phyloP scores from a whole-genome alignment of 2,888 invertebrate species.

The Therioaphis trifolii region DNA sequence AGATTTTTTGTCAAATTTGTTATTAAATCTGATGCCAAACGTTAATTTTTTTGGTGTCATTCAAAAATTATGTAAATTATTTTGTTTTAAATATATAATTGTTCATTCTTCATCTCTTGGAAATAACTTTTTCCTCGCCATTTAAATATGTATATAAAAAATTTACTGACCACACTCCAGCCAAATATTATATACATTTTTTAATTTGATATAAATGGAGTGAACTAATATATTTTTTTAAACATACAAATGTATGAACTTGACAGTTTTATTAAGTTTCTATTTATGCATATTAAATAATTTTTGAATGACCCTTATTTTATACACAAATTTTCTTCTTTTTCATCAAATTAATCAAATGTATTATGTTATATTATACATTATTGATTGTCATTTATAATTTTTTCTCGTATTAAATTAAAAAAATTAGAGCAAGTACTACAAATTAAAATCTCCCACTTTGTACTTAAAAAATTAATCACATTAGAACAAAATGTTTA shows the following conservation, averaged over 20 bases:
- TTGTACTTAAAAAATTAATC: conserved; percentile 54
- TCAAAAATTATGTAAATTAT: conserved; percentile 58
- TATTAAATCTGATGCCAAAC: conserved; percentile 58
- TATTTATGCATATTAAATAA: conserved; percentile 45
- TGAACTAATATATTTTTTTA: conserved; percentile 47
- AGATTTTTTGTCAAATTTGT: conserved; percentile 48
- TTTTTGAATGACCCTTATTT: conserved; percentile 59
- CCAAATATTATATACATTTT: conserved; percentile 23
- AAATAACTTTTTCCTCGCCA: conserved; percentile 13
- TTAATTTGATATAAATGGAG: conserved; percentile 29
- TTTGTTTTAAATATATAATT: conserved; percentile 41
- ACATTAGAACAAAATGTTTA: conserved; percentile 49
- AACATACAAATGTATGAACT: conserved; percentile 27
- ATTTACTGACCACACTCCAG: background rate
- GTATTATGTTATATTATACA: conserved; percentile 24
- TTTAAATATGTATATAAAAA: conserved; percentile 38
- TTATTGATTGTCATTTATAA: conserved; percentile 38
- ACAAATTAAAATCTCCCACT: conserved; percentile 18
- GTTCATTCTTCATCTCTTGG: conserved; percentile 14
- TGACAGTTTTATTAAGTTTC: conserved; percentile 50
- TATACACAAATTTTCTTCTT: conserved; percentile 10
- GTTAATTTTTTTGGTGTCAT: conserved; percentile 56
- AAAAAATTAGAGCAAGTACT: background rate
- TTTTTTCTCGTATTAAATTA: conserved; percentile 22
- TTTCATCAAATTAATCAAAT: conserved; percentile 26